phyloP scores from a whole-genome alignment of 2,888 invertebrate genomes.

The Pecten maximus region DNA sequence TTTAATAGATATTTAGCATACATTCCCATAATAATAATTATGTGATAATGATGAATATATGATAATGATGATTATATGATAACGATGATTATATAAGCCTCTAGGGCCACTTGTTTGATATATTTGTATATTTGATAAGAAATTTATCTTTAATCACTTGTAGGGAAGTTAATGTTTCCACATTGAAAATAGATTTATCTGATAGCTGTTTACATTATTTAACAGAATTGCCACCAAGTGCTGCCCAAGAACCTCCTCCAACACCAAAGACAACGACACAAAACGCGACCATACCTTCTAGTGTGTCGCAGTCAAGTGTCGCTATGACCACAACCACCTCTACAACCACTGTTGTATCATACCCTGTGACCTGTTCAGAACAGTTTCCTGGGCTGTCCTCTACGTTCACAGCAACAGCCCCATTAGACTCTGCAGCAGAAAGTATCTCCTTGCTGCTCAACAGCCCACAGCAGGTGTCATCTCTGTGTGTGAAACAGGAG shows the following conservation, averaged over 20 bases:
- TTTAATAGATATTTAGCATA: too few species aligned
- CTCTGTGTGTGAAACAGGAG: slow-evolving; percentile 44
- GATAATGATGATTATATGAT: too few species aligned
- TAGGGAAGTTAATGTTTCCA: too few species aligned
- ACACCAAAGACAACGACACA: slow-evolving; percentile 82
- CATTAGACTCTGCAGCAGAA: neutral
- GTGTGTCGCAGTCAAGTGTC: slow-evolving; percentile 38
- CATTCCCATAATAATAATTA: too few species aligned
- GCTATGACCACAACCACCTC: slow-evolving; percentile 41
- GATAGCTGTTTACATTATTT: slow-evolving; percentile 40
- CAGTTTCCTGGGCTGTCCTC: slow-evolving; percentile 50
- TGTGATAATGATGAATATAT: too few species aligned
- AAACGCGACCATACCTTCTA: slow-evolving; percentile 61
- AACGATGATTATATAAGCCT: too few species aligned
- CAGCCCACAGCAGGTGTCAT: slow-evolving; percentile 31
- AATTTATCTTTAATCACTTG: too few species aligned
- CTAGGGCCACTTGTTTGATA: too few species aligned
- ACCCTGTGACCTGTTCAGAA: slow-evolving; percentile 2
- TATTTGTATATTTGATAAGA: too few species aligned
- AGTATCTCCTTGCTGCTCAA: slow-evolving; percentile 44
- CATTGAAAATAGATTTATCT: neutral
- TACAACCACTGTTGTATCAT: slow-evolving; percentile 43
- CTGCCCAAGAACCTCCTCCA: slow-evolving; percentile 89
- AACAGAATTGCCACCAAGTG: slow-evolving; percentile 92
- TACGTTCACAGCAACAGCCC: neutral